Percentiles rank a stretch among this genome's conserved stretches.
Conservation (phyloP, 2,888 invertebrate genomes). For the Notodonta ziczac region DNA sequence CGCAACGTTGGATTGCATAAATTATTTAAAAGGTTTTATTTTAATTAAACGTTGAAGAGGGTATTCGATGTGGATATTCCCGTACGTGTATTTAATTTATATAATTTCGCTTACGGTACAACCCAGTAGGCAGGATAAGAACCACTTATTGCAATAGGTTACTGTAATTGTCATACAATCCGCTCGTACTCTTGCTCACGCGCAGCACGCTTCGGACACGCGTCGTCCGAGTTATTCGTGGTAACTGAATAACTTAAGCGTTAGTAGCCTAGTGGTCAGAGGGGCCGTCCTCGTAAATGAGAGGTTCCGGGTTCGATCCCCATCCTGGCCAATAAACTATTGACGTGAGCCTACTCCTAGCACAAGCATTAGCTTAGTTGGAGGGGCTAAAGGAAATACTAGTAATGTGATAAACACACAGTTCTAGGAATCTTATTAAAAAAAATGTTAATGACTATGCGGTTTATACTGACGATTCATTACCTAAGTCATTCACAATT, state of each 20-base stretch:
- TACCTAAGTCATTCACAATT: too few relatives aligned
- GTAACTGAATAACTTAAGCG: neutral
- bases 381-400: too few relatives aligned
- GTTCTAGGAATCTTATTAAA: too few relatives aligned
- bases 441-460: too few relatives aligned
- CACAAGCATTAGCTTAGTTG: too few relatives aligned
- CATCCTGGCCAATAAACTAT: too few relatives aligned
- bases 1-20: slow-evolving; percentile 76
- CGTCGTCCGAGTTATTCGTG: slow-evolving; percentile 19
- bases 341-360: too few relatives aligned
- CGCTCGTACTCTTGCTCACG: slow-evolving; percentile 49
- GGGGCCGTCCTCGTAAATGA: too few relatives aligned
- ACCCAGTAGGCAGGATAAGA: slow-evolving; percentile 29
- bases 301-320: too few relatives aligned
- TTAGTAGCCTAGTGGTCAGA: too few relatives aligned
- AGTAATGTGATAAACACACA: too few relatives aligned
- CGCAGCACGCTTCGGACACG: slow-evolving; percentile 52
- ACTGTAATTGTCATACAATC: slow-evolving; percentile 36
- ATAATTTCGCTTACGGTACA: slow-evolving; percentile 38
- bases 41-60: slow-evolving; percentile 61
- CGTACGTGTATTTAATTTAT: slow-evolving; percentile 31
- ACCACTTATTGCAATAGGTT: slow-evolving; percentile 24
- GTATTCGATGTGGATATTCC: slow-evolving; percentile 35
- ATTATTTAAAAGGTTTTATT: slow-evolving; percentile 70
- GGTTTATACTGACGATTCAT: too few relatives aligned